These are phyloP conservation scores for Meliscaeva auricollis DNA, from an alignment of 2,888 invertebrate genomes.

Conservation along the genomic window DNA sequence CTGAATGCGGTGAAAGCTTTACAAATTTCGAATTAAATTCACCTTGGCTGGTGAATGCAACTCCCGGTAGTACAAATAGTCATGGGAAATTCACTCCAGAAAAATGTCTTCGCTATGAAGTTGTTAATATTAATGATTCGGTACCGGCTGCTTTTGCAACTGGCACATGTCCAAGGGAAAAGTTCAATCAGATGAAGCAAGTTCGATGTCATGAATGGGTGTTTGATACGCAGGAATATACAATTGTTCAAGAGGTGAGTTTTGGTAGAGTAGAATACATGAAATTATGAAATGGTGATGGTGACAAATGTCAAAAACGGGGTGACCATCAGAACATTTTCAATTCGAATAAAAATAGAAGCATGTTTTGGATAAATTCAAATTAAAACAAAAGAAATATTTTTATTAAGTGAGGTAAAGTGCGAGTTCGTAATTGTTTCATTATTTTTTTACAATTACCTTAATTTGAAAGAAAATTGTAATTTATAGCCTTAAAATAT, in stretches of 20 bases:
- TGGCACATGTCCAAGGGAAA: constrained; percentile 80
- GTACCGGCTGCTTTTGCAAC: background rate
- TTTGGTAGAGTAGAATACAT: background rate
- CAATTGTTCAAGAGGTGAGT: constrained; percentile 86
- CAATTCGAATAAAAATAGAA: too few species aligned
- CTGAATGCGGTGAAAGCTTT: constrained; percentile 85
- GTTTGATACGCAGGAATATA: constrained; percentile 84
- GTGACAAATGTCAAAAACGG: too few species aligned
- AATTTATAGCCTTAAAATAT: too few species aligned
- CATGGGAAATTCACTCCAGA: constrained; percentile 81
- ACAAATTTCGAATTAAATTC: constrained; percentile 77
- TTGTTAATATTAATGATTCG: constrained; percentile 77
- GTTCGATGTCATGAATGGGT: constrained; percentile 85
- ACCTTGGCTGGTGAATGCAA: constrained; percentile 85
- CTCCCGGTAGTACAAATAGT: constrained; percentile 83
- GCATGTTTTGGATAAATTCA: too few species aligned
- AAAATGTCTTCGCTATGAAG: constrained; percentile 80
- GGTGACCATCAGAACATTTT: too few species aligned
- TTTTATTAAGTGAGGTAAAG: too few species aligned
- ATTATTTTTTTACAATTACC: too few species aligned
- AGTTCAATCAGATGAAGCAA: constrained; percentile 81
- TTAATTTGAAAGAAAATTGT: too few species aligned
- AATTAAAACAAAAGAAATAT: too few species aligned
- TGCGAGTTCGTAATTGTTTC: too few species aligned
- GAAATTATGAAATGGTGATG: too few species aligned